Conservation (phyloP, 2,888 invertebrate genomes). For the Yponomeuta evonymella region DNA sequence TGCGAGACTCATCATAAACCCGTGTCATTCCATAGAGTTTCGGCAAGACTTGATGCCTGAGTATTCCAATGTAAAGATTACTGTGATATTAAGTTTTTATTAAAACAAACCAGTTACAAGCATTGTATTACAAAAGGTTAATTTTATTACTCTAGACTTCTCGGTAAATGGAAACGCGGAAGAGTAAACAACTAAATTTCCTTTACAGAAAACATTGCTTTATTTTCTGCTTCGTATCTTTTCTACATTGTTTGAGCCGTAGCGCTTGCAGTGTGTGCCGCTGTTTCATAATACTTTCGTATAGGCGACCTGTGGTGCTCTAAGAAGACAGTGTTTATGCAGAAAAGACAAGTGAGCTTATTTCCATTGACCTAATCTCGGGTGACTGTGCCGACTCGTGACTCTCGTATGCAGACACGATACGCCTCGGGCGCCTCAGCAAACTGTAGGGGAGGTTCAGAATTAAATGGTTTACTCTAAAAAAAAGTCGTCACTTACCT, state of each 20-base stretch:
- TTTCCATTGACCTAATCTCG: conserved; percentile 55
- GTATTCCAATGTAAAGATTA: no score
- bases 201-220: neutral
- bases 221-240: neutral
- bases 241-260: neutral
- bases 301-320: neutral
- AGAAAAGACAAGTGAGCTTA: conserved; percentile 44
- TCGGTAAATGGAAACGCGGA: neutral
- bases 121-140: neutral
- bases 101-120: no score
- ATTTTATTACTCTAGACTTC: neutral
- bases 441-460: neutral
- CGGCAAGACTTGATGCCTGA: neutral
- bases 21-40: neutral
- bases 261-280: neutral
- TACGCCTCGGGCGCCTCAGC: neutral
- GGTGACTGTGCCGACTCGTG: neutral
- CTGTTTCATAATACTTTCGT: conserved; percentile 21
- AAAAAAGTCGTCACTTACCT: neutral
- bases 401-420: conserved; percentile 1
- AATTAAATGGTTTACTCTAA: neutral
- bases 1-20: neutral
- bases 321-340: conserved; percentile 32
- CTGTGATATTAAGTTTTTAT: no score
- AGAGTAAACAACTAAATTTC: neutral